phyloP scores from a whole-genome alignment of 2,888 invertebrate species.

The Loripinus fragilis region DNA sequence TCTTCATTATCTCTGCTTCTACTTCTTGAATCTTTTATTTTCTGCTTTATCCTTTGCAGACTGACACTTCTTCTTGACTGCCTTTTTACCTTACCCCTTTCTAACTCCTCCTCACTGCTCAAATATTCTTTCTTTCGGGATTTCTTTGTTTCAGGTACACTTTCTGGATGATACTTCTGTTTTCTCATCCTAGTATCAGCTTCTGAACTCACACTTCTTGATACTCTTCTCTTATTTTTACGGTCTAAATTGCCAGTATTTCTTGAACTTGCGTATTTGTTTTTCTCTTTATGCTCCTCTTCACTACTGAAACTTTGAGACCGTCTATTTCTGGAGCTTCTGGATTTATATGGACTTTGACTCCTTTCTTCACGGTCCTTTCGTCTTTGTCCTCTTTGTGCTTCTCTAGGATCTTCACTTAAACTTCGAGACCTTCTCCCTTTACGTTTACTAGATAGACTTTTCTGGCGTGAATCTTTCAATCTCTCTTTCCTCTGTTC shows the following conservation, averaged over 20 bases:
- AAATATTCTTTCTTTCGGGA: not conserved
- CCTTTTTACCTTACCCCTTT: not conserved
- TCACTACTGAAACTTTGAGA: conserved; percentile 37
- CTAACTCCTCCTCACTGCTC: not conserved
- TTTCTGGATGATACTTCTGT: not conserved
- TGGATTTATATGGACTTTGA: conserved; percentile 38
- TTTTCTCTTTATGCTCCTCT: conserved; percentile 31
- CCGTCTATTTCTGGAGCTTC: conserved; percentile 22
- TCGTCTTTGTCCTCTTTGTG: not conserved
- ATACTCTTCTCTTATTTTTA: not conserved
- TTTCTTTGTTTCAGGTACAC: conserved; percentile 12
- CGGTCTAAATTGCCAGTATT: not conserved
- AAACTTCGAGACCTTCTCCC: not conserved
- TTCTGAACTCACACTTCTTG: conserved; percentile 7
- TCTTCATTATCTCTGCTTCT: conserved; percentile 13
- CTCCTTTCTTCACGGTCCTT: conserved; percentile 26
- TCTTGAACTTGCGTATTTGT: conserved; percentile 32
- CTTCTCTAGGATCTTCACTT: conserved; percentile 18
- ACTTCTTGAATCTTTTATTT: conserved; percentile 11
- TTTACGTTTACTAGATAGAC: conserved; percentile 17
- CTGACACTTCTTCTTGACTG: not conserved
- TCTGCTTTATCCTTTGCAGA: conserved; percentile 16
- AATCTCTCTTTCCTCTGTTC: not conserved
- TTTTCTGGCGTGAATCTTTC: conserved; percentile 15
- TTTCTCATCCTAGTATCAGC: not conserved